These are phyloP conservation scores for Otolemur garnettii DNA, from an alignment of 2,113 vertebrate genomes.

Conservation along the genomic window DNA sequence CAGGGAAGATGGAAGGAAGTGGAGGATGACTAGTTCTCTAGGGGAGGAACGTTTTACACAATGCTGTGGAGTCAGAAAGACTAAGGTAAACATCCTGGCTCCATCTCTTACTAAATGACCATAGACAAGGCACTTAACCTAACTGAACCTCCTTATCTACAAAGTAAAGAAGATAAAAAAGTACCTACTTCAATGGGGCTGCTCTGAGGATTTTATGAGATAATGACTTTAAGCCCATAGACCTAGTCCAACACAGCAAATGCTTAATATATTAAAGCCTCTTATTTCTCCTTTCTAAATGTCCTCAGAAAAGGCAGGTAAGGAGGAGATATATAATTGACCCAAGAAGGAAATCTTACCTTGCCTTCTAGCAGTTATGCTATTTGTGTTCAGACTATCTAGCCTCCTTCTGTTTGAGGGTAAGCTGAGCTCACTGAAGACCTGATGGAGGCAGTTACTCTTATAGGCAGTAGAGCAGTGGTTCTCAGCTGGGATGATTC, in stretches of 20 bases:
- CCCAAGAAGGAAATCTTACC: neutral
- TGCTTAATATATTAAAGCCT: neutral
- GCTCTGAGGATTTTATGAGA: neutral
- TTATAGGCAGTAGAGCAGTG: neutral
- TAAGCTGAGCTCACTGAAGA: neutral
- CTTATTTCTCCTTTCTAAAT: neutral
- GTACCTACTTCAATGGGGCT: neutral
- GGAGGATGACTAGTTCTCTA: neutral
- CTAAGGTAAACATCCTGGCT: neutral
- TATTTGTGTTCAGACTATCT: neutral
- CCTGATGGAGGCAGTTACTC: neutral
- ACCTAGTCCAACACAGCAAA: neutral
- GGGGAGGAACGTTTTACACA: neutral
- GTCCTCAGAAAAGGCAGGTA: neutral
- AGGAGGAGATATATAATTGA: neutral
- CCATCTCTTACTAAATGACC: neutral
- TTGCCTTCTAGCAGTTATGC: neutral
- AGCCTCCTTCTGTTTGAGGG: too few relatives aligned
- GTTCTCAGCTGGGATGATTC: neutral
- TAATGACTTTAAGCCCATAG: neutral
- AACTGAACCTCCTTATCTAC: neutral
- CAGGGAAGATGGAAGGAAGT: neutral
- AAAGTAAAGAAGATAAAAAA: neutral
- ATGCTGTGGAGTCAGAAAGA: neutral
- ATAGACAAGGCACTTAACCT: neutral